These are phyloP conservation scores for Alectura lathami DNA, from an alignment of 2,113 vertebrate species.

Conservation along the genomic window DNA sequence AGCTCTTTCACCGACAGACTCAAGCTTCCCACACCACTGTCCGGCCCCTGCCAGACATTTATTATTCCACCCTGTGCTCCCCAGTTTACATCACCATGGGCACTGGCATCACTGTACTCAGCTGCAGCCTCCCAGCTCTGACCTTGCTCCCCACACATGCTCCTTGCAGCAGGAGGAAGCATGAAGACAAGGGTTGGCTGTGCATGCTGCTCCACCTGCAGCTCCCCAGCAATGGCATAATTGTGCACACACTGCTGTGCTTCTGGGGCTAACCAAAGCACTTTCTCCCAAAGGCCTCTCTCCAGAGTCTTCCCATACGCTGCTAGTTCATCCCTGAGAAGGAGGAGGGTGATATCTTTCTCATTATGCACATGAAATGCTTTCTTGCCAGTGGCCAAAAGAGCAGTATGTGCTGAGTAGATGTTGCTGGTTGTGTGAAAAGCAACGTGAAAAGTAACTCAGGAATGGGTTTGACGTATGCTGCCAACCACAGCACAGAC, in stretches of 20 bases:
- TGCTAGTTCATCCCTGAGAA: background rate
- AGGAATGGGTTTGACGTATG: background rate
- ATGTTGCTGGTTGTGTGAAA: background rate
- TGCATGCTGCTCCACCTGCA: background rate
- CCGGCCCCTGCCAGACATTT: background rate
- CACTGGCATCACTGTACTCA: background rate
- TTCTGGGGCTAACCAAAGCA: background rate
- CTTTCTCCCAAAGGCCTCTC: background rate
- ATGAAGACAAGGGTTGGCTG: background rate
- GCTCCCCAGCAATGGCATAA: background rate
- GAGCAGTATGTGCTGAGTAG: background rate
- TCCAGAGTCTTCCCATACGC: background rate
- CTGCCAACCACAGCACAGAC: background rate
- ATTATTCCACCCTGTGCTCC: background rate
- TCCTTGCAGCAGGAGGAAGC: background rate
- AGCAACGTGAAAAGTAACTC: background rate
- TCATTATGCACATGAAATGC: background rate
- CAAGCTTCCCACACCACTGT: background rate
- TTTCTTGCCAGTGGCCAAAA: background rate
- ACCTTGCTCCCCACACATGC: background rate
- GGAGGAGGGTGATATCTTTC: background rate
- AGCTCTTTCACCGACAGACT: background rate
- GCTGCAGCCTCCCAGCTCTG: background rate
- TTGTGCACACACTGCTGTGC: background rate
- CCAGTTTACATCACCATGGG: fast-evolving